phyloP scores from a whole-genome alignment of 2,113 vertebrate species.

The Trachemys scripta region DNA sequence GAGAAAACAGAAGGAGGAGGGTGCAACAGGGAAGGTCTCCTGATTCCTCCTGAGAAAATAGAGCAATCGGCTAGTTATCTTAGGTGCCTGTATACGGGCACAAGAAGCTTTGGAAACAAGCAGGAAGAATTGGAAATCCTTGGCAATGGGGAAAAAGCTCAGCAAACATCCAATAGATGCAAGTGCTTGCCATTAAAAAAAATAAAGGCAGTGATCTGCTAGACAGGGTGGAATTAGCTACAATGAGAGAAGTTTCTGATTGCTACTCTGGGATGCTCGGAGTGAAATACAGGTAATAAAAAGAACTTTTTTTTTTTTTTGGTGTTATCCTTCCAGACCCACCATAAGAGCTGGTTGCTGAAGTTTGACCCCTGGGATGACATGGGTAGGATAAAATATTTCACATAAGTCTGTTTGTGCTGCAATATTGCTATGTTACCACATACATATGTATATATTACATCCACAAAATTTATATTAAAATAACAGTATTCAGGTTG shows the following conservation, averaged over 20 bases:
- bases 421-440: not conserved
- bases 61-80: no score
- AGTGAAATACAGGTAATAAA: not conserved
- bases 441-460: rapidly evolving
- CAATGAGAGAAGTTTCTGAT: not conserved
- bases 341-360: not conserved
- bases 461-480: not conserved
- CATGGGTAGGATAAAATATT: not conserved
- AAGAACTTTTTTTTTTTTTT: rapidly evolving
- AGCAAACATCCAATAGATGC: conserved; percentile 18
- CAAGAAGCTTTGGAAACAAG: no score
- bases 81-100: no score
- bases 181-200: not conserved
- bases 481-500: no score
- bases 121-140: no score
- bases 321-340: not conserved
- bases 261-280: conserved; percentile 11
- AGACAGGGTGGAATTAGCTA: not conserved
- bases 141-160: conserved; percentile 20
- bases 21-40: no score
- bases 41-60: no score
- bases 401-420: not conserved
- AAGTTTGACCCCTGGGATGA: not conserved
- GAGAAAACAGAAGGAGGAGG: no score
- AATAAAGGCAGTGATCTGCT: conserved; percentile 17